Evolutionary conservation across 2,113 vertebrate genomes (phyloP), one percentile per base, ranked within the genome.

Genomic region (Peucedramus taeniatus): DNA sequence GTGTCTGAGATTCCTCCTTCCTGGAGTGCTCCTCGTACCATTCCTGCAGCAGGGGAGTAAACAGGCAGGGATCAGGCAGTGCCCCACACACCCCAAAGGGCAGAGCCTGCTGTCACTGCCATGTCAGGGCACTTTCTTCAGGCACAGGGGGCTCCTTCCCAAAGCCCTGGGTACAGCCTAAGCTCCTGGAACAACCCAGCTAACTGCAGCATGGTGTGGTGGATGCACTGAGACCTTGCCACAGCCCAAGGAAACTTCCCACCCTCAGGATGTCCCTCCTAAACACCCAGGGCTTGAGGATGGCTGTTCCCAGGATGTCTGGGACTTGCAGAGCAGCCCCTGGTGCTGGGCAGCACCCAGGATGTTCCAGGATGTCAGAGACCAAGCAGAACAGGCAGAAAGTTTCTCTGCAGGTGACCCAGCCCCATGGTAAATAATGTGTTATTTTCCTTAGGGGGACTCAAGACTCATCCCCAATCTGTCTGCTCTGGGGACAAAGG

Each of bases 11-110:
- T 63, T 98, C 97, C 71, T 98, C 98, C 88, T 98, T 97, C 57
- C 97, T 98, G 54, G 99, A 98, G 56, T 99, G 99, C 82, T 99
- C 99, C 79, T 98, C 98, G 50, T 99, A 99, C 99, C 99, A 99
- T 94, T 99, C 99, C 99, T 84, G 84, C 94, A 61, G 87, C 23
- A 44, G 91, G 64, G 33, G 88, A 57, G 16, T 5, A 75, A 60
- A 61, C 9, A 54, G 20, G 45, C 9, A 1, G 2, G 28, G 49
- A 11, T 94, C 49, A 92, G 74, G 61, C 44, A 82, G 45, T 69
- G 84, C 30, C 59, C n/a, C 69, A 24, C 28, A 54, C 26, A 31
- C 23, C 39, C 33, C 72, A 16, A 2, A 60, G 45, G 39, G 45
- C 53, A 87, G 45, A 50, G 78, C 60, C 31, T 37, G 3, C 18